phyloP scores from a whole-genome alignment of 2,113 vertebrate genomes.

The Naja naja region DNA sequence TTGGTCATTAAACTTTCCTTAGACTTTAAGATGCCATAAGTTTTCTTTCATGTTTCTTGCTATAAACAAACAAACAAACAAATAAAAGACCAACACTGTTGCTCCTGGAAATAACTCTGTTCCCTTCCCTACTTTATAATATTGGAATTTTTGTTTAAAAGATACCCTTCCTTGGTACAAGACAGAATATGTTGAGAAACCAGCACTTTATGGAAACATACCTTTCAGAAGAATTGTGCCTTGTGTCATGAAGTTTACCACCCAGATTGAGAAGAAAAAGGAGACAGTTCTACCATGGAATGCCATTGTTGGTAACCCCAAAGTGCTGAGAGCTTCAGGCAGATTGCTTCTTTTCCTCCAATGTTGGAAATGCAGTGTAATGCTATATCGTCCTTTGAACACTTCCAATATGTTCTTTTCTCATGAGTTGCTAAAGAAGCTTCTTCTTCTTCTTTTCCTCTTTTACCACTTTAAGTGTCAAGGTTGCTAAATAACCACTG shows the following conservation, averaged over 20 bases:
- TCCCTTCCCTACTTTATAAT: neutral
- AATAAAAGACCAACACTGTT: neutral
- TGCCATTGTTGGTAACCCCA: conserved; percentile 31
- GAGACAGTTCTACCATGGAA: conserved; percentile 41
- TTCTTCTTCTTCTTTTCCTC: neutral
- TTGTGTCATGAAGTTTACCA: conserved; percentile 46
- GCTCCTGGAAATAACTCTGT: neutral
- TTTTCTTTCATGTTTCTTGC: neutral
- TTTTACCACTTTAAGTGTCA: neutral
- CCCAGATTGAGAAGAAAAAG: conserved; percentile 35
- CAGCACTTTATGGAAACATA: conserved; percentile 46
- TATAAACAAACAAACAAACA: no score
- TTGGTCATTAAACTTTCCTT: neutral
- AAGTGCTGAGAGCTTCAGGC: conserved; percentile 28
- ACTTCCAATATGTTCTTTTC: conserved; percentile 20
- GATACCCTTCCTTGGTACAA: neutral
- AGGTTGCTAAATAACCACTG: conserved; percentile 35
- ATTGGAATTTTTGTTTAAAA: conserved; percentile 13
- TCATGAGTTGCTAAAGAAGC: conserved; percentile 35
- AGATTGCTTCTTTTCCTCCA: conserved; percentile 5
- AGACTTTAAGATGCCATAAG: neutral
- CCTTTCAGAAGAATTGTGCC: conserved; percentile 40
- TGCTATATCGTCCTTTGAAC: conserved; percentile 24
- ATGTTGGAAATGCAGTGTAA: neutral
- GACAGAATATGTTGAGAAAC: conserved; percentile 21